A percentile compares a stretch with the other conserved stretches of the same genome.
These are phyloP conservation scores for Labia minor DNA, from an alignment of 2,888 invertebrate genomes.

Conservation along the genomic window DNA sequence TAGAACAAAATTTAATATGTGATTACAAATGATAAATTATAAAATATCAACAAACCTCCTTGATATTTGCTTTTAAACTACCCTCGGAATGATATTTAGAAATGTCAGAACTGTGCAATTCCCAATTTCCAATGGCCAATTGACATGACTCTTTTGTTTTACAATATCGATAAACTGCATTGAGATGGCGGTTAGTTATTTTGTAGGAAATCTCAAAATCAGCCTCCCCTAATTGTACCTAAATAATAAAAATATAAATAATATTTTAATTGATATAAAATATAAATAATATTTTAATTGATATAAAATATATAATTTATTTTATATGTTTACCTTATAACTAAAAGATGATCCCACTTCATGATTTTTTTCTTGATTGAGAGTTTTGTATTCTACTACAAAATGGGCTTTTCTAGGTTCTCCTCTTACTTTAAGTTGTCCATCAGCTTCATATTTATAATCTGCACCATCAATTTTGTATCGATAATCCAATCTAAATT, in stretches of 20 bases:
- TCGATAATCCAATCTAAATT: constrained; percentile 18
- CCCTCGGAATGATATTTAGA: neutral
- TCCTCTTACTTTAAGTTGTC: constrained; percentile 18
- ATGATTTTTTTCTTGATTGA: constrained; percentile 3
- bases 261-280: neutral
- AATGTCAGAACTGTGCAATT: neutral
- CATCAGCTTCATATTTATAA: constrained; percentile 20
- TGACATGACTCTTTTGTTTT: neutral
- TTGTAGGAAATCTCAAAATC: neutral
- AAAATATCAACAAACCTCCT: constrained; percentile 22
- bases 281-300: no score
- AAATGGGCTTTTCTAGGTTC: constrained; percentile 15
- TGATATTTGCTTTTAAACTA: neutral
- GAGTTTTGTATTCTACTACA: neutral
- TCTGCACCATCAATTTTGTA: constrained; percentile 14
- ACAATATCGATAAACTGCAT: constrained; percentile 24
- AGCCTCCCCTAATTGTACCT: neutral
- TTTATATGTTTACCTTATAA: neutral
- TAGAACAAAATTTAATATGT: constrained; percentile 35
- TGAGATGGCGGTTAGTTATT: constrained; percentile 27
- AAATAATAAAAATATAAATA: neutral
- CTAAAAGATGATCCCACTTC: neutral
- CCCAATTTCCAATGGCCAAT: neutral
- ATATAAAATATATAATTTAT: no score
- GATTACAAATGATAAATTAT: constrained; percentile 46